Evolutionary conservation across 2,888 invertebrate genomes (phyloP), one percentile per base, ranked within the genome.

Genomic region (Ennomos fuscantarius): DNA sequence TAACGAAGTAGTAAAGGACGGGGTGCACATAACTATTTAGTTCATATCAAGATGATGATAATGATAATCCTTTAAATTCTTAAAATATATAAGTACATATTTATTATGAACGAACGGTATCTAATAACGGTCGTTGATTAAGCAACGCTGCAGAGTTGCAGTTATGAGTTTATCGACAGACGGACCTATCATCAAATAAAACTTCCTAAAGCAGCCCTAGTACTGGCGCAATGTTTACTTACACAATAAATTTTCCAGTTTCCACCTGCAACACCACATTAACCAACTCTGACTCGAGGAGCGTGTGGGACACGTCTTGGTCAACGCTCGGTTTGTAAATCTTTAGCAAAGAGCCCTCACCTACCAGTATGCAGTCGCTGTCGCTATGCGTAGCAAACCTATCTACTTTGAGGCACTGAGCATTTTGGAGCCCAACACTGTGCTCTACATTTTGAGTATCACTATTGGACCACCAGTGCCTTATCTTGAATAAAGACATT

Each of bases 401-500:
- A 33, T 99, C 94, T 69, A 96, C 95, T 79, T 93, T 94, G 42
- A 94, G 84, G 75, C 93, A 93, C 55, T 83, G 83, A 66, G 96
- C 95, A 85, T 95, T 95, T 70, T 94, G 93, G 42, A 92, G 76
- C 10, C 94, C 95, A 42, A 87, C 84, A 66, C 90, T 93, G 35
- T 81, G 76, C 44, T 89, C 87, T 12, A 94, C 95, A 73, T 84
- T 81, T 72, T 92, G 91, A 3, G 88, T 70, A 64, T 95, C 96
- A 48, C 94, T 93, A 10, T 95, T 95, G 12, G 95, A 93, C 98
- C 99, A 99, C 95, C 97, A 97, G 73, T 96, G 96, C 76, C 97
- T 95, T 9, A 96, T 94, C 93, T 97, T 98, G 81, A 99, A 99
- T 72, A 99, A 91, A 2, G 99, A 99, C 99, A 99, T 99, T 63